Conservation (phyloP, 2,797 vertebrate genomes). For the Semaprochilodus insignis region DNA sequence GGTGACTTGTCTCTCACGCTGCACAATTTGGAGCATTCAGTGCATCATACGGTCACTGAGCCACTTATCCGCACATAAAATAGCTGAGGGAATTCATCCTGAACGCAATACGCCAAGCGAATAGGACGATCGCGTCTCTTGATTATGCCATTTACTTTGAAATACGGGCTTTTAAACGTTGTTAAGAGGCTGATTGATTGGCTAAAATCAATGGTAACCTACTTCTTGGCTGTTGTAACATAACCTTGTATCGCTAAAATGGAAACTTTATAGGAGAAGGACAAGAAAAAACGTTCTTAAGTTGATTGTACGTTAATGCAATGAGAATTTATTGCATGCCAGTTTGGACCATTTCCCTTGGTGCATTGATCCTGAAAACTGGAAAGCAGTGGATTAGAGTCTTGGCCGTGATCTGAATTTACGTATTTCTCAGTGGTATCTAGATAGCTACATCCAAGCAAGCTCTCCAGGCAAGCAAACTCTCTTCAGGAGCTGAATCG, state of each 20-base stretch:
- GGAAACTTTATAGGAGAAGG: background rate
- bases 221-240: background rate
- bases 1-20: slow-evolving; percentile 18
- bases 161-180: background rate
- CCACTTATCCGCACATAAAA: slow-evolving; percentile 25
- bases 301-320: background rate
- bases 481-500: no score
- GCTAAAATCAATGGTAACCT: slow-evolving; percentile 16
- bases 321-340: background rate
- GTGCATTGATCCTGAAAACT: background rate
- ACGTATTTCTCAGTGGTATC: no score
- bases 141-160: slow-evolving; percentile 17
- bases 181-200: background rate
- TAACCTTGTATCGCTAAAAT: background rate
- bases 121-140: slow-evolving; percentile 12
- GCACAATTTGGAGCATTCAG: slow-evolving; percentile 23
- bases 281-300: background rate
- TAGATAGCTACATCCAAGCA: no score
- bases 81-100: slow-evolving; percentile 36
- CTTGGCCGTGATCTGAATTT: no score
- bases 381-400: no score
- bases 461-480: no score
- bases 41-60: slow-evolving; percentile 31
- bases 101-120: slow-evolving; percentile 12
- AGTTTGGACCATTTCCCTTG: background rate